Evolutionary conservation across 1,140 invertebrate genomes (phyloP).

Genomic region (Delia radicum): DNA sequence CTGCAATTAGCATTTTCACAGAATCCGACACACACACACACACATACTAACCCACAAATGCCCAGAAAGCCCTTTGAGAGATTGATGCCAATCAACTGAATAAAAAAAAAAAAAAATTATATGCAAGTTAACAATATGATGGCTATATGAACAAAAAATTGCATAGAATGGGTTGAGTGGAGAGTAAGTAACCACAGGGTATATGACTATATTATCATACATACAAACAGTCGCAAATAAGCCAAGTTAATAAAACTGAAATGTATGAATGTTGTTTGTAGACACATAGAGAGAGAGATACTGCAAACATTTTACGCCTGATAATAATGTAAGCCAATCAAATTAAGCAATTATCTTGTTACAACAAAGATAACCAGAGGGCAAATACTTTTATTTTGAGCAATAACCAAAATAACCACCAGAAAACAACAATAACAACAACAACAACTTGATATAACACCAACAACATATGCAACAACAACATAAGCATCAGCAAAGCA

Average conservation of each 20-base stretch:
- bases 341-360: constrained; percentile 24
- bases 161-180: background rate
- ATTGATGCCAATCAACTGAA: background rate
- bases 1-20: background rate
- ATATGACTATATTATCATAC: background rate
- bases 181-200: background rate
- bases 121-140: background rate
- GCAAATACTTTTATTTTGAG: constrained; percentile 32
- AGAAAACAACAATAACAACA: constrained; percentile 23
- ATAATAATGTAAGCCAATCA: constrained; percentile 23
- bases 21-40: background rate
- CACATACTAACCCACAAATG: background rate
- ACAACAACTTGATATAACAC: background rate
- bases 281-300: background rate
- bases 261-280: background rate
- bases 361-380: constrained; percentile 9
- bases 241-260: background rate
- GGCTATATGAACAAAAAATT: background rate
- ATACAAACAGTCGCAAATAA: background rate
- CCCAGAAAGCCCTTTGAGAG: background rate
- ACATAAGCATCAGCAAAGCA: background rate
- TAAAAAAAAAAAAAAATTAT: too few species aligned
- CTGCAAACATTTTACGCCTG: constrained; percentile 21
- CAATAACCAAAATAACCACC: constrained; percentile 15
- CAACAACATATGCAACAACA: background rate